These are phyloP conservation scores for Atopsyche davidsoni DNA, from an alignment of 1,140 invertebrate genomes.

Conservation along the genomic window DNA sequence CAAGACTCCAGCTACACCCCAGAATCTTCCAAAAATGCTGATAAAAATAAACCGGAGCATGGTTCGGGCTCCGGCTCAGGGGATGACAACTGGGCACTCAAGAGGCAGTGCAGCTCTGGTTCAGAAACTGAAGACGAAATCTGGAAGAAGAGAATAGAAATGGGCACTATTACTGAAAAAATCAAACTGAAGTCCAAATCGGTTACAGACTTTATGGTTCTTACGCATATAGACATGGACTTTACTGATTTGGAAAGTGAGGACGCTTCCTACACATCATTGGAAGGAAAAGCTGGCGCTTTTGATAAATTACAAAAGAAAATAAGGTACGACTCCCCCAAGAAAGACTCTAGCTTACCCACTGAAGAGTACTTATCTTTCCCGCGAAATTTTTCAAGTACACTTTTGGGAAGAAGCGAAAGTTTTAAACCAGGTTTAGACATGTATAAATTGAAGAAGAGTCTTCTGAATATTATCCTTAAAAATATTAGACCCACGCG, in stretches of 20 bases:
- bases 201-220: conserved; percentile 67
- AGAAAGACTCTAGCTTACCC: conserved; percentile 26
- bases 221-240: conserved; percentile 64
- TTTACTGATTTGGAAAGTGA: conserved; percentile 56
- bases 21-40: conserved; percentile 4
- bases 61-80: neutral
- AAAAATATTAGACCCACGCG: conserved; percentile 22
- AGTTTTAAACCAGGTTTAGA: conserved; percentile 20
- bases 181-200: conserved; percentile 66
- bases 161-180: conserved; percentile 61
- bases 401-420: conserved; percentile 6
- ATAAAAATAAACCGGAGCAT: conserved; percentile 4
- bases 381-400: conserved; percentile 16
- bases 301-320: conserved; percentile 19
- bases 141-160: conserved; percentile 57
- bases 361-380: conserved; percentile 20
- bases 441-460: conserved; percentile 22
- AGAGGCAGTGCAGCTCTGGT: conserved; percentile 39
- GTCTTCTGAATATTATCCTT: conserved; percentile 10
- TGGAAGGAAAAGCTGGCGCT: conserved; percentile 16
- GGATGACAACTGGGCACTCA: neutral
- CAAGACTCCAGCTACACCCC: conserved; percentile 28
- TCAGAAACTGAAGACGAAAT: conserved; percentile 64
- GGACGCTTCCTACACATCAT: conserved; percentile 39
- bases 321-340: conserved; percentile 14